A percentile compares a stretch with the other conserved stretches of the same genome.
These are phyloP conservation scores for Clupea harengus DNA, from an alignment of 2,113 vertebrate species.

Conservation along the genomic window DNA sequence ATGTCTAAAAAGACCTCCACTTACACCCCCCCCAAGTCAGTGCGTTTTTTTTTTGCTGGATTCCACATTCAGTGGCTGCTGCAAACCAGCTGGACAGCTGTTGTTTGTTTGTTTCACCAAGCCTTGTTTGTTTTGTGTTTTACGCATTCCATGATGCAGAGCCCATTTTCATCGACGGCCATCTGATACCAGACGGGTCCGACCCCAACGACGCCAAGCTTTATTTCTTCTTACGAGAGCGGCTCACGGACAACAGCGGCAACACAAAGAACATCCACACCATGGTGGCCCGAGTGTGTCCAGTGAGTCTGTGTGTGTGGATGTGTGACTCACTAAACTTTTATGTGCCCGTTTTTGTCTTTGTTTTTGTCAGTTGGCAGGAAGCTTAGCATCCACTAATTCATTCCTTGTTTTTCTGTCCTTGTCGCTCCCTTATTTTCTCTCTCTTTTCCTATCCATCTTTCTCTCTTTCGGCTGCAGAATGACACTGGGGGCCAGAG, in stretches of 20 bases:
- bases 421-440: background rate
- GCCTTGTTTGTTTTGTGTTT: background rate
- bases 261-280: constrained; percentile 93
- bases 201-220: constrained; percentile 93
- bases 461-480: constrained; percentile 50
- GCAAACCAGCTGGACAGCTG: background rate
- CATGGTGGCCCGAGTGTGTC: constrained; percentile 95
- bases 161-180: constrained; percentile 83
- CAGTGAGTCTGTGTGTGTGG: constrained; percentile 73
- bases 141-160: background rate
- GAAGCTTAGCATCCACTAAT: background rate
- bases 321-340: background rate
- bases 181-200: constrained; percentile 91
- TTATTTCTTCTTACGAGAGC: constrained; percentile 95
- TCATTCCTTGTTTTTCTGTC: background rate
- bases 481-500: constrained; percentile 95
- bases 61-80: background rate
- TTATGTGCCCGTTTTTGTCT: constrained; percentile 29
- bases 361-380: background rate
- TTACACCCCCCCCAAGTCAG: background rate
- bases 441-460: background rate
- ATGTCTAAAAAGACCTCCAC: background rate
- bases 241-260: constrained; percentile 86
- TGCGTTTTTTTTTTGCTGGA: background rate
- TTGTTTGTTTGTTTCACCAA: background rate